These are phyloP conservation scores for Poecile atricapillus DNA, from an alignment of 2,113 vertebrate genomes.

Conservation along the genomic window DNA sequence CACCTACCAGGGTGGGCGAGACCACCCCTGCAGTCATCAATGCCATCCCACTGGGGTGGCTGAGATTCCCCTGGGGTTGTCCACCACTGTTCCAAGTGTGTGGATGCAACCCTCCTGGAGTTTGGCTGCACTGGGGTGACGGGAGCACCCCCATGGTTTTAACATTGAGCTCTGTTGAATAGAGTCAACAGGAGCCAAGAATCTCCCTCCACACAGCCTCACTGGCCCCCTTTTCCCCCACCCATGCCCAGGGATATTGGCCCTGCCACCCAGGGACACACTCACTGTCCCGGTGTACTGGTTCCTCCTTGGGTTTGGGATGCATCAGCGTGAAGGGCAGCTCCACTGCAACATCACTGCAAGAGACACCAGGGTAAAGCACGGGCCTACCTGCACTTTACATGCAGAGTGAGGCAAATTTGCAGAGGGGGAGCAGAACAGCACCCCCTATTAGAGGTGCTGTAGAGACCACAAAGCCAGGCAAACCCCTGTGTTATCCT, in stretches of 20 bases:
- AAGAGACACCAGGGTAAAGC: background rate
- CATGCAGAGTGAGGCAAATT: background rate
- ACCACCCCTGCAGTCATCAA: background rate
- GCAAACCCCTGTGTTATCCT: background rate
- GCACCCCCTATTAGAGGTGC: background rate
- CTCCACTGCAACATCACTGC: slow-evolving; percentile 90
- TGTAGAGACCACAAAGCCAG: background rate
- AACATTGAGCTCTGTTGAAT: background rate
- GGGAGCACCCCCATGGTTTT: background rate
- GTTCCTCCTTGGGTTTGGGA: slow-evolving; percentile 89
- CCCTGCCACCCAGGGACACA: background rate
- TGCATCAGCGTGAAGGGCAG: slow-evolving; percentile 96
- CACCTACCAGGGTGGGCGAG: background rate
- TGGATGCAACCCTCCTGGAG: background rate
- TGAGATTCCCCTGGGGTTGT: background rate
- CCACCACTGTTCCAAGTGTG: background rate
- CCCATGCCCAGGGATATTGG: background rate
- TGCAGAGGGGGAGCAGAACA: background rate
- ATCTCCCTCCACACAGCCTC: background rate
- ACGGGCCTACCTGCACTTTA: background rate
- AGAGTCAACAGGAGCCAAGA: background rate
- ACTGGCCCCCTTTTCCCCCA: background rate
- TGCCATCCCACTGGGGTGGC: background rate
- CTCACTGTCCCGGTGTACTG: slow-evolving; percentile 82
- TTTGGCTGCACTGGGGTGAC: background rate